Evolutionary conservation across 2,797 vertebrate genomes (phyloP), one percentile per base, ranked within the genome.

Genomic region (Hoplostethus atlanticus): DNA sequence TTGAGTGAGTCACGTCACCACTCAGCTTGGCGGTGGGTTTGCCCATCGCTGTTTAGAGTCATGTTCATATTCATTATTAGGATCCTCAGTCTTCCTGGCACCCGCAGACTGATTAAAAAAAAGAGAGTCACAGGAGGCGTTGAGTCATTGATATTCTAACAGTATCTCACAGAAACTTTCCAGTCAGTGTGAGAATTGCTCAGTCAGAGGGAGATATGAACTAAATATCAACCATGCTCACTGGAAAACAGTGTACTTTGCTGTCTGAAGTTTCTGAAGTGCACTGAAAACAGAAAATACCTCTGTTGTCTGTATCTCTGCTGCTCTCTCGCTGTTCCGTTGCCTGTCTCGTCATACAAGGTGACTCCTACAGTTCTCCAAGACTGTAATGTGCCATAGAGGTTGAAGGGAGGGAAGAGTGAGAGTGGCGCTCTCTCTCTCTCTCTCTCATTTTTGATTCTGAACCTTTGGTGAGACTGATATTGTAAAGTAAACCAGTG

Each of bases 361-460:
- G 91, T 91, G 89, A 92, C 90, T 87, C 84, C 65, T 64, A 75
- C 61, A 74, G 59, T 83, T 84, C 64, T 83, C 59, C 21, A 1
- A 48, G 77, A 90, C 86, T 80, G 78, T 80, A 87, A 84, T 83
- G 70, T 56, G 60, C 71, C 31, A 50, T 51, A 17, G 74, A 90
- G 82, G 87, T 70, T 80, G 86, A 77, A 78, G 69, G 40, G 42
- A 75, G 57, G 12, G 53, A 66, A 56, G 34, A 77, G 60, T 57
- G 51, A 80, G 58, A 59, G 2, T 10, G 68, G 66, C 34, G 46
- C 68, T 53, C 11, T 13, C 62, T 51, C 28, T 28, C 16, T 47
- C 48, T 8, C 36, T 21, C 50, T 48, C 42, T 77, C 68, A 74
- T 73, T 68, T 54, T 42, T 71, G 61, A 13, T 2, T 68, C 16